Conservation (phyloP, 64 coral and sea anemone species). For the Astreopora myriophthalma region DNA sequence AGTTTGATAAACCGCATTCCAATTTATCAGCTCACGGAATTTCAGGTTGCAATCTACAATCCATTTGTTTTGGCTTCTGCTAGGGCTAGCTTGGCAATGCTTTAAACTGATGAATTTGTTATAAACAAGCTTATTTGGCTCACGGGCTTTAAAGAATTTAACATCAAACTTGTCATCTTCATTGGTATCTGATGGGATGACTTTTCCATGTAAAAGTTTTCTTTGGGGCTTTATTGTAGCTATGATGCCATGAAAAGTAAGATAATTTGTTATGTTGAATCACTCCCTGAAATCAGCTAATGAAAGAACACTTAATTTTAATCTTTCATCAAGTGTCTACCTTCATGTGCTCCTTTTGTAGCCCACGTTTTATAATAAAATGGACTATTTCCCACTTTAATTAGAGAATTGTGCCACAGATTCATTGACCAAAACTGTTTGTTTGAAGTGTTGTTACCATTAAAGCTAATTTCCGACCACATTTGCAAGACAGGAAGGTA, state of each 20-base stretch:
- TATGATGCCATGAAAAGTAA: neutral
- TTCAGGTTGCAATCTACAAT: neutral
- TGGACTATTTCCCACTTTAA: neutral
- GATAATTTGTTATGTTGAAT: neutral
- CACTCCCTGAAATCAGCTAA: neutral
- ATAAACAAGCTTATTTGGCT: neutral
- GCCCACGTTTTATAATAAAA: neutral
- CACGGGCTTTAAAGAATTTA: neutral
- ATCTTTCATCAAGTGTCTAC: neutral
- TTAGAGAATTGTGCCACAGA: neutral
- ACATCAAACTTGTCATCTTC: neutral
- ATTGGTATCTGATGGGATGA: neutral
- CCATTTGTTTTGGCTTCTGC: neutral
- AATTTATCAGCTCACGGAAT: neutral
- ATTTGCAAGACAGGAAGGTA: neutral
- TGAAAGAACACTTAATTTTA: neutral
- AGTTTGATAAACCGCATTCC: slow-evolving; percentile 6
- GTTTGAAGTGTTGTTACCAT: neutral
- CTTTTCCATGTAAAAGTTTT: neutral
- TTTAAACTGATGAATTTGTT: neutral
- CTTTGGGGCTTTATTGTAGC: neutral
- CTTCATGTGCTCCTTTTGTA: neutral
- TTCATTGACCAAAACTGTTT: neutral
- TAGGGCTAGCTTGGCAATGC: neutral
- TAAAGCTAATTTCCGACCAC: slow-evolving; percentile 13